Evolutionary conservation across 2,888 invertebrate genomes (phyloP), one percentile per base, ranked within the genome.

Genomic region (Hermodice carunculata): DNA sequence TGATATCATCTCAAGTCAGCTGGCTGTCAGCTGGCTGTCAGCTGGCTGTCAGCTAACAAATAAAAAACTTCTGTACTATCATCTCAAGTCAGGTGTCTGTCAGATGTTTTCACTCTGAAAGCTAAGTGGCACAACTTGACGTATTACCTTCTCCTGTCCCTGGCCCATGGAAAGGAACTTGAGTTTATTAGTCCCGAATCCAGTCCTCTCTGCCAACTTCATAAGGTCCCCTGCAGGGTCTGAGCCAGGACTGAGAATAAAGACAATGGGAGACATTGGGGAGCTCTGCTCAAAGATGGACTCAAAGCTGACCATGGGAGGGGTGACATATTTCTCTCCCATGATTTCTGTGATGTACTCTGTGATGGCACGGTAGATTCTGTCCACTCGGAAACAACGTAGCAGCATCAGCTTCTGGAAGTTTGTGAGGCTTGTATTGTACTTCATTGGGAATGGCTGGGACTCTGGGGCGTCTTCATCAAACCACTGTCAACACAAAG

Each of bases 381-480:
- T 90, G 87, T 96, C 96, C 22, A 94, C 90, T 28, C 96, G 90
- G 88, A 96, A 95, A 83, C 96, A 96, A 22, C 96, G 90, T 57
- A 96, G 87, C 64, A 96, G 82, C 93, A 96, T 92, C 58, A 96
- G 87, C 61, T 91, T 86, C 84, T 94, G 88, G 80, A 91, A 88
- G 0, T 91, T 89, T 24, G 87, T 86, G 73, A 94, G 81, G 11
- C 81, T 88, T 3, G 89, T 86, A n/a, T 90, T 89, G 84, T 93
- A 95, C 2, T 88, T 88, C 76, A 90, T 88, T 0, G 96, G 96
- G 78, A 92, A 90, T 0, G 89, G 86, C 17, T 86, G 84, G 0
- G 91, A 89, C 86, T 96, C 96, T 0, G 95, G 95, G 14, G 89
- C 89, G 81, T 96, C 95, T 80, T 91, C 88, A 84, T 95, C 93